These are phyloP conservation scores for Coecobrya sp. DNA, from an alignment of 2,888 invertebrate genomes.

Conservation along the genomic window DNA sequence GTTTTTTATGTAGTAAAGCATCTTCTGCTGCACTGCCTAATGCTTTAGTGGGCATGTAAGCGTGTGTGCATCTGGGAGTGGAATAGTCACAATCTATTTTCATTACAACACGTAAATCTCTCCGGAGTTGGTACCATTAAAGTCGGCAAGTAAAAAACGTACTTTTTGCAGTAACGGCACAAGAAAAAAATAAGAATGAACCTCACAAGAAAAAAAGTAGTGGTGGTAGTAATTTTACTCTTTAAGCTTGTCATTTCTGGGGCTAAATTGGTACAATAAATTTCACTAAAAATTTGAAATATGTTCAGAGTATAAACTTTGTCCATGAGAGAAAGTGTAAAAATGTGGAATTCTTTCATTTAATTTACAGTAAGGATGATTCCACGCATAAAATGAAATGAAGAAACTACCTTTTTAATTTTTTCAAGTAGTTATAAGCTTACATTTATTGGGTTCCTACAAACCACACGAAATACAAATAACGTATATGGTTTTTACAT, in stretches of 20 bases:
- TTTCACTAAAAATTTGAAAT: conserved; percentile 69
- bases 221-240: conserved; percentile 53
- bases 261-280: conserved; percentile 69
- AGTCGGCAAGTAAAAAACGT: neutral
- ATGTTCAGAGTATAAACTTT: conserved; percentile 16
- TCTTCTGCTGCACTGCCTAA: conserved; percentile 1
- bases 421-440: neutral
- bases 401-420: neutral
- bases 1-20: neutral
- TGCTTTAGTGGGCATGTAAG: neutral
- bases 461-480: no score
- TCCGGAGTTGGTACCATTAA: conserved; percentile 46
- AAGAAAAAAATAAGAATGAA: neutral
- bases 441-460: no score
- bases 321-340: neutral
- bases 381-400: neutral
- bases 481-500: no score
- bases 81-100: conserved; percentile 75
- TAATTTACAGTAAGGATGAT: neutral
- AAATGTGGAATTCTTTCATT: neutral
- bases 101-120: conserved; percentile 73
- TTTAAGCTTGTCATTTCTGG: conserved; percentile 70
- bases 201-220: neutral
- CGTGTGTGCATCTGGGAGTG: conserved; percentile 67
- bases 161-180: neutral